These are phyloP conservation scores for Phaethornis superciliosus DNA, from an alignment of 2,113 vertebrate genomes.

Conservation along the genomic window DNA sequence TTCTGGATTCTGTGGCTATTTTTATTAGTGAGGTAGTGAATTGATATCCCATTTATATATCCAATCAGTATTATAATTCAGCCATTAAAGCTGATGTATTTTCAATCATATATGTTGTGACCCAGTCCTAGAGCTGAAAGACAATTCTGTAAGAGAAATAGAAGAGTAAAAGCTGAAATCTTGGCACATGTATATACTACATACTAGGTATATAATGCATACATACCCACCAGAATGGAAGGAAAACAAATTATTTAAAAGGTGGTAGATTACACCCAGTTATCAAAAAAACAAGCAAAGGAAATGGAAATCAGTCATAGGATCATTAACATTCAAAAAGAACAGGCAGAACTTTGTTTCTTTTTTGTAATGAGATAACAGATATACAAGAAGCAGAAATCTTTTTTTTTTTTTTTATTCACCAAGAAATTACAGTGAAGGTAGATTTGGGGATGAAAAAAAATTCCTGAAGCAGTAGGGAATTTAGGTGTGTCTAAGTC, in stretches of 20 bases:
- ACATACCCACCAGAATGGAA: neutral
- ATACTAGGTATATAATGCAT: too few species aligned
- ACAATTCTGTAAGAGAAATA: neutral
- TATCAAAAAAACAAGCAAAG: neutral
- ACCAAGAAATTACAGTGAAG: neutral
- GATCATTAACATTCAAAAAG: neutral
- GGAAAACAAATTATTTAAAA: neutral
- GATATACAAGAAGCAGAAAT: neutral
- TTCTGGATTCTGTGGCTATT: neutral
- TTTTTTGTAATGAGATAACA: neutral
- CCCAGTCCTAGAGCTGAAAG: neutral
- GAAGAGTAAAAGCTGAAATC: neutral
- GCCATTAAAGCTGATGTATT: neutral
- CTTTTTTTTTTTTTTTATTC: neutral
- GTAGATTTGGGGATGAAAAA: neutral
- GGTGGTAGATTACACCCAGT: neutral
- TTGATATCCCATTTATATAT: neutral
- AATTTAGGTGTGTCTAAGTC: neutral
- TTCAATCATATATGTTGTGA: neutral
- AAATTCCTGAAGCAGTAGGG: neutral
- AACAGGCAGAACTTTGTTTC: neutral
- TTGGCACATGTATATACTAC: neutral
- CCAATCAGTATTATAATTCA: neutral
- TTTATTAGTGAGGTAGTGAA: constrained; percentile 15
- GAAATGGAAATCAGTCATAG: neutral